Percentiles rank a stretch among this genome's conserved stretches.
These are phyloP conservation scores for Phytoseiulus persimilis DNA, from an alignment of 2,888 invertebrate genomes.

Conservation along the genomic window DNA sequence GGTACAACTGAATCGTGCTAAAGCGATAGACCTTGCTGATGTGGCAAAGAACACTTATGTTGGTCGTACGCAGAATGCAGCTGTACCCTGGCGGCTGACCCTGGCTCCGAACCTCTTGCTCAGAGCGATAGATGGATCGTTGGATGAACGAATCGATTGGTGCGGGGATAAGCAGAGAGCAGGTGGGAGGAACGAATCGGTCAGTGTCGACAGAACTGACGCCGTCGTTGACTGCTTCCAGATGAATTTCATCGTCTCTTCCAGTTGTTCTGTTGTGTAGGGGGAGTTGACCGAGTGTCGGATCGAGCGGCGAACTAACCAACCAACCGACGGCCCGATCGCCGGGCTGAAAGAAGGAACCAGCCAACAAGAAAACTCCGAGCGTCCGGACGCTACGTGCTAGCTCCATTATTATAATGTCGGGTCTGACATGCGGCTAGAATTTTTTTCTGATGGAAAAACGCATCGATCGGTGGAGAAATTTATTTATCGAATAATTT, in stretches of 20 bases:
- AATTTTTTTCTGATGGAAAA: not conserved
- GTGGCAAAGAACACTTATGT: not conserved
- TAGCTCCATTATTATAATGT: not conserved
- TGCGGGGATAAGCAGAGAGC: too few relatives aligned
- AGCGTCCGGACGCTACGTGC: not conserved
- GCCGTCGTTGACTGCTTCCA: not conserved
- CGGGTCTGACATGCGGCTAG: not conserved
- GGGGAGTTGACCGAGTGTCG: not conserved
- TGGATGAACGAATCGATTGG: not conserved
- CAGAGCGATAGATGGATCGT: not conserved
- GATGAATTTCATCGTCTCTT: not conserved
- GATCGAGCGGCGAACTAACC: not conserved
- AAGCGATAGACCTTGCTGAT: slow-evolving; percentile 5
- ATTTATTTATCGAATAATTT: not conserved
- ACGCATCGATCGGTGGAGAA: not conserved
- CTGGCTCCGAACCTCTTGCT: not conserved
- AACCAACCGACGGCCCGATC: not conserved
- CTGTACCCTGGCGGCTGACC: not conserved
- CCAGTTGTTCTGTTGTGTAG: not conserved
- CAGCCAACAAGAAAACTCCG: not conserved
- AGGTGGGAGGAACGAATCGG: not conserved
- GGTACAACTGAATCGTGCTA: not conserved
- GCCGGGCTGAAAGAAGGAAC: not conserved
- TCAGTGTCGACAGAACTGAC: not conserved
- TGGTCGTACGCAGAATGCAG: not conserved